These are phyloP conservation scores for Lithobates pipiens DNA, from an alignment of 2,797 vertebrate species.

Conservation along the genomic window DNA sequence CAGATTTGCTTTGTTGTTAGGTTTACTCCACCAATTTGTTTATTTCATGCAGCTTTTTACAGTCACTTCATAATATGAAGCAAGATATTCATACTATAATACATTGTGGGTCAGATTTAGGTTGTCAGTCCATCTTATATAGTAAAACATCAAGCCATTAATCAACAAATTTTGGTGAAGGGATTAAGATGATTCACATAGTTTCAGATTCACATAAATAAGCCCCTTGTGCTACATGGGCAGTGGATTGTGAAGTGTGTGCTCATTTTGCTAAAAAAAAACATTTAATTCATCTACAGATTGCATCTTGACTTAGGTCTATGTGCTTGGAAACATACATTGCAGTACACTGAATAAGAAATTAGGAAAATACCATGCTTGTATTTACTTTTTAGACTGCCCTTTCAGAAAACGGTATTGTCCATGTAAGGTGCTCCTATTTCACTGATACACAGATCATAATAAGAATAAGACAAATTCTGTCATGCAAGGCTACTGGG, in stretches of 20 bases:
- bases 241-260: conserved; percentile 78
- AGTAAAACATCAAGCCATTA: conserved; percentile 64
- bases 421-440: conserved; percentile 83
- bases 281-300: conserved; percentile 83
- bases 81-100: conserved; percentile 48
- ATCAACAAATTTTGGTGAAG: conserved; percentile 74
- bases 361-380: conserved; percentile 75
- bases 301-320: conserved; percentile 78
- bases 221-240: conserved; percentile 78
- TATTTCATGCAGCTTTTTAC: background rate
- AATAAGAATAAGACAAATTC: conserved; percentile 78
- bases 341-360: conserved; percentile 87
- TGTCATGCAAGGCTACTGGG: conserved; percentile 84
- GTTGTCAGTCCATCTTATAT: conserved; percentile 2
- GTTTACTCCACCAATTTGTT: background rate
- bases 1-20: too few relatives aligned
- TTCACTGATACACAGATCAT: conserved; percentile 81
- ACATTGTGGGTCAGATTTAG: background rate
- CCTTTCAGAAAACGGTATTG: conserved; percentile 82
- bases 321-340: conserved; percentile 78
- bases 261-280: conserved; percentile 78
- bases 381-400: conserved; percentile 79
- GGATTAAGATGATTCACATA: conserved; percentile 74
- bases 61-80: background rate
- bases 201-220: conserved; percentile 84